Conservation (phyloP, 1,140 invertebrate species). For the Apis cerana region DNA sequence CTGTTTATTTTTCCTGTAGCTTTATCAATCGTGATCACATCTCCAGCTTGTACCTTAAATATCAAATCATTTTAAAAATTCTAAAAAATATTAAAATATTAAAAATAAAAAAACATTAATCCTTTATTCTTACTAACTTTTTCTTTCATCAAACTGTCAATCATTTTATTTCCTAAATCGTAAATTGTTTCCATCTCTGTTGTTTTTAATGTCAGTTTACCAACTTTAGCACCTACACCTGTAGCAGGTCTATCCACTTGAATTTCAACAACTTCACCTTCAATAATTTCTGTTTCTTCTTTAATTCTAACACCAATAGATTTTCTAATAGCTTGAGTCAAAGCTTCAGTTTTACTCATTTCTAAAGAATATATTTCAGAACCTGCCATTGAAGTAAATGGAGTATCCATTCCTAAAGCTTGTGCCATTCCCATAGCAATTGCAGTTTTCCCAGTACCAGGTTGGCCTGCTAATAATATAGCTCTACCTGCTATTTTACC, state of each 20-base stretch:
- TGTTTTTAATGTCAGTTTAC: slow-evolving; percentile 98
- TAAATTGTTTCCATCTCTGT: slow-evolving; percentile 99
- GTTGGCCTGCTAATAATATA: slow-evolving; percentile 97
- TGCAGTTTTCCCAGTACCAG: slow-evolving; percentile 98
- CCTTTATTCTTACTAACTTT: slow-evolving; percentile 84
- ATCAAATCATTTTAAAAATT: neutral
- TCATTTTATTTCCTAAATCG: slow-evolving; percentile 99
- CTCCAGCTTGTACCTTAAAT: slow-evolving; percentile 92
- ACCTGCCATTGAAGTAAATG: slow-evolving; percentile 98
- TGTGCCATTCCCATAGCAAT: slow-evolving; percentile 98
- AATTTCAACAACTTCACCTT: slow-evolving; percentile 99
- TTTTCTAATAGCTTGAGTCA: slow-evolving; percentile 98
- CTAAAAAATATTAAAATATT: neutral
- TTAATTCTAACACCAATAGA: slow-evolving; percentile 99
- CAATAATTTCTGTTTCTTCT: slow-evolving; percentile 99
- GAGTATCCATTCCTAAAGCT: slow-evolving; percentile 96
- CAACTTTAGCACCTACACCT: slow-evolving; percentile 93
- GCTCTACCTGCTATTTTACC: slow-evolving; percentile 98
- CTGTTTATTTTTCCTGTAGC: slow-evolving; percentile 98
- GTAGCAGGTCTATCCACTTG: slow-evolving; percentile 97
- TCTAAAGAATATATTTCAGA: slow-evolving; percentile 99
- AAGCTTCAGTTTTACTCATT: slow-evolving; percentile 99
- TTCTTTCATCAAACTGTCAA: slow-evolving; percentile 98
- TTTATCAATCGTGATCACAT: slow-evolving; percentile 99
- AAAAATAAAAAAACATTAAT: neutral